A percentile compares a stretch with the other conserved stretches of the same genome.
Conservation (phyloP, 1,140 invertebrate genomes). For the Pseudobourletiella spinata region DNA sequence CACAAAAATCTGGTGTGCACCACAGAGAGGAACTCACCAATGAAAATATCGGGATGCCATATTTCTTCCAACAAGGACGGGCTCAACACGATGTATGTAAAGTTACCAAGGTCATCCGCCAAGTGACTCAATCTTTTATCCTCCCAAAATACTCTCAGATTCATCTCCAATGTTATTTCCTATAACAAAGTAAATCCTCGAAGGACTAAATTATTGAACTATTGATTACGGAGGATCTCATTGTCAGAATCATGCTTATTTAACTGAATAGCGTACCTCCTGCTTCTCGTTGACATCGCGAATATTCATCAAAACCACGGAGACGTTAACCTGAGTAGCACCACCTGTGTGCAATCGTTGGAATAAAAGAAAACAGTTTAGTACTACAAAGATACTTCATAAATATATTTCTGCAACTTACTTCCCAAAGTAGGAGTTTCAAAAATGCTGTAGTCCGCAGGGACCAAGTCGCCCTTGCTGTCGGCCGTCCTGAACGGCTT, state of each 20-base stretch:
- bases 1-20: too few species aligned
- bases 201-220: background rate
- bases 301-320: constrained; percentile 5
- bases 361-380: too few species aligned
- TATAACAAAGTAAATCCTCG: background rate
- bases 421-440: too few species aligned
- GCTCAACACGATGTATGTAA: background rate
- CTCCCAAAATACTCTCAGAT: constrained; percentile 10
- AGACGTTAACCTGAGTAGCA: background rate
- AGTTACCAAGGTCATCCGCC: background rate
- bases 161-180: constrained; percentile 16
- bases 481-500: too few species aligned
- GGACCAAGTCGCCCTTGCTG: too few species aligned
- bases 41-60: constrained; percentile 13
- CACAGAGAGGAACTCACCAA: constrained; percentile 5
- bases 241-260: too few species aligned
- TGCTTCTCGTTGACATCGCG: constrained; percentile 10
- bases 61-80: background rate
- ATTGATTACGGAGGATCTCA: too few species aligned
- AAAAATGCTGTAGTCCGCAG: too few species aligned
- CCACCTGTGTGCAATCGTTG: too few species aligned
- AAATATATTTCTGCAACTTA: too few species aligned
- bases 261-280: too few species aligned
- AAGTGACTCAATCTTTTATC: background rate
- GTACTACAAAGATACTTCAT: too few species aligned